phyloP scores from a whole-genome alignment of 2,113 vertebrate species.

The Phrynosoma platyrhinos region DNA sequence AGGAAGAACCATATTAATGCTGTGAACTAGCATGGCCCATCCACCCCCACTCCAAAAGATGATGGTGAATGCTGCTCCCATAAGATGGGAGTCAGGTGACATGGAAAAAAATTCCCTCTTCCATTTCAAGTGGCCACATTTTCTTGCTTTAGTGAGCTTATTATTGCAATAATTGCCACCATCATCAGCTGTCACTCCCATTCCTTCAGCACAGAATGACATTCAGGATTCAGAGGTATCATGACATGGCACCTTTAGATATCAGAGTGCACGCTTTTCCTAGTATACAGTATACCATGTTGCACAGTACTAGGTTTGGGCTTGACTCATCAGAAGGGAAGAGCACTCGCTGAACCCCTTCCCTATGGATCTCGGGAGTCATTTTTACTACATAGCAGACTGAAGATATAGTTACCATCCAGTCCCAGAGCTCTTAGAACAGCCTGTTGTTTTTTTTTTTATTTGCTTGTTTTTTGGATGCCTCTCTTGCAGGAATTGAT shows the following conservation, averaged over 20 bases:
- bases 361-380: not conserved
- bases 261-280: not conserved
- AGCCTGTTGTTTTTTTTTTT: not conserved
- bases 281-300: not conserved
- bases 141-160: not conserved
- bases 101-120: not conserved
- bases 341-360: not conserved
- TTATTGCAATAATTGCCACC: not conserved
- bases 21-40: not conserved
- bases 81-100: not conserved
- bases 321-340: not conserved
- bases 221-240: not conserved
- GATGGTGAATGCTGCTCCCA: not conserved
- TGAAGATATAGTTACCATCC: not conserved
- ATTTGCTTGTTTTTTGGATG: not conserved
- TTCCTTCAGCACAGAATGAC: not conserved
- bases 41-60: not conserved
- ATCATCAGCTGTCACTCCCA: not conserved
- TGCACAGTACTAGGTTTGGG: not conserved
- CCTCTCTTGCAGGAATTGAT: conserved; percentile 14
- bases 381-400: not conserved
- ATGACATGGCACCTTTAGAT: not conserved
- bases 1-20: not conserved
- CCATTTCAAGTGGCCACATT: not conserved
- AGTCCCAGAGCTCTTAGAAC: not conserved